phyloP scores from a whole-genome alignment of 2,797 vertebrate species.

The Geotrypetes seraphini region DNA sequence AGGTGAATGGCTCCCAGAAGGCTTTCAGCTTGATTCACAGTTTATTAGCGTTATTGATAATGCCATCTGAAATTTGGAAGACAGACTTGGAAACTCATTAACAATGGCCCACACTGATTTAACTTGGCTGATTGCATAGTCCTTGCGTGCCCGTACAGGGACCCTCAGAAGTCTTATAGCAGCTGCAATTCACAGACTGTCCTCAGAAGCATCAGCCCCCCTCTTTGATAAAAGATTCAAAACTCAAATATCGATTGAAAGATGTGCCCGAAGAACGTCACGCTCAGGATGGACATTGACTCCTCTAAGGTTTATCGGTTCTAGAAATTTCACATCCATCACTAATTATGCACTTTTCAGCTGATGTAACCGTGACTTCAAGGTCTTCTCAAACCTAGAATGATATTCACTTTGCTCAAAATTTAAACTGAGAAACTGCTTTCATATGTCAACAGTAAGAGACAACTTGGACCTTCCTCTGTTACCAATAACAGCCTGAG shows the following conservation, averaged over 20 bases:
- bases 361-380: neutral
- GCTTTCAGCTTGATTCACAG: neutral
- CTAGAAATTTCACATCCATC: neutral
- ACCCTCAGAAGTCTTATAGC: constrained; percentile 1
- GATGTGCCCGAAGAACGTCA: neutral
- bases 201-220: constrained; percentile 12
- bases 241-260: neutral
- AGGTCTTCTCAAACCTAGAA: neutral
- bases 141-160: constrained; percentile 3
- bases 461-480: no score
- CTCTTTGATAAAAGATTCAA: constrained; percentile 13
- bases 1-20: constrained; percentile 1
- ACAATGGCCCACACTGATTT: constrained; percentile 16
- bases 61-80: constrained; percentile 13
- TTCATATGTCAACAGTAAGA: no score
- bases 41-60: constrained; percentile 17
- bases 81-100: constrained; percentile 12
- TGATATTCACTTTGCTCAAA: no score
- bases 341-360: neutral
- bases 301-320: neutral
- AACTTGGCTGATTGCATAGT: constrained; percentile 9
- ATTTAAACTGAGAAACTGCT: no score
- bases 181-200: constrained; percentile 10
- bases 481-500: no score
- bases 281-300: neutral